Evolutionary conservation across 2,797 vertebrate species (phyloP), one percentile per base, ranked within the genome.

Genomic region (Danio jaintianensis): DNA sequence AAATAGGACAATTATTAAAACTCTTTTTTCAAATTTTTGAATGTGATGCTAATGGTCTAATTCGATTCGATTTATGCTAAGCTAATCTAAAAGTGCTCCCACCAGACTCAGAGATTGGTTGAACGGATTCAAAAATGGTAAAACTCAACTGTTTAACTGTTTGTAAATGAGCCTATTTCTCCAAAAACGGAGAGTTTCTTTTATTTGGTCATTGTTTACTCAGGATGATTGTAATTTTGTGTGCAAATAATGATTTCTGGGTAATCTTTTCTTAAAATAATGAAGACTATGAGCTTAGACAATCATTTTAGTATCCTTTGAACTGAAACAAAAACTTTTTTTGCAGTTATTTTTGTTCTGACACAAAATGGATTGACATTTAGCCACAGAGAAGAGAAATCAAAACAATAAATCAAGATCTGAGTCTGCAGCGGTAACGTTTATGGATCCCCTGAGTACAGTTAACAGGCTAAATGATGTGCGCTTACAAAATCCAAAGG

Each of bases 331-430:
- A 59, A 79, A 62, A n/a, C 36, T 0, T 70, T 0, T n/a, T 42
- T 38, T 70, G 38, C 45, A n/a, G 62, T 74, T 29, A 43, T 58
- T 59, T 81, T 68, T 58, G 64, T 75, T 59, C 47, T 81, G 22
- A 75, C 70, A 74, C 29, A 13, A 61, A 70, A 70, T 70, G 47
- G 56, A 79, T 68, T 62, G 77, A 70, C n/a, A 70, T 29, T 68
- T 22, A 50, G 56, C 68, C 77, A 70, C 45, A 59, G 56, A 79
- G 76, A 62, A 76, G 48, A 62, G 36, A 71, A 70, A 71, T 79
- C 67, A 62, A 71, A 79, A 62, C n/a, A 29, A 61, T 71, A 79
- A 71, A 79, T 79, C 77, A 71, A 70, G 47, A 61, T 62, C 61
- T 61, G 13, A 79, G 77, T 79, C 77, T 71, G 77, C 77, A 42